Percentiles rank a stretch among this genome's conserved stretches.
These are phyloP conservation scores for Miniopterus natalensis DNA, from an alignment of 2,113 vertebrate species.

Conservation along the genomic window DNA sequence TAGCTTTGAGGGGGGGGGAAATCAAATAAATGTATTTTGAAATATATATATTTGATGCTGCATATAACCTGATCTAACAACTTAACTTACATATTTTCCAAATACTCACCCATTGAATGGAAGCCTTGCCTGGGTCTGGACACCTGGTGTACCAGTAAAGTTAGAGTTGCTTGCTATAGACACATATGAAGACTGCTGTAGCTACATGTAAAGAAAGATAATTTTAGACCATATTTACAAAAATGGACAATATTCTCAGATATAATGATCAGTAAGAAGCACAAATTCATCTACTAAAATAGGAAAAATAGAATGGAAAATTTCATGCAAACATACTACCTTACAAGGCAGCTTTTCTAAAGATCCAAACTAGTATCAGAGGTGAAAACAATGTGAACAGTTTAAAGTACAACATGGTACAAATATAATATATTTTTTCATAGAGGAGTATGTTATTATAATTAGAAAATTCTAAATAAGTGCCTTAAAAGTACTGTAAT, in stretches of 20 bases:
- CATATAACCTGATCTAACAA: slow-evolving; percentile 12
- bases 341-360: neutral
- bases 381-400: neutral
- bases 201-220: slow-evolving; percentile 83
- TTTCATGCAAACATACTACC: neutral
- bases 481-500: neutral
- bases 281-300: neutral
- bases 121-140: slow-evolving; percentile 96
- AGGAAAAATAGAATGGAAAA: neutral
- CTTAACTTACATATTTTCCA: neutral
- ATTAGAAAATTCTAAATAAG: slow-evolving; percentile 9
- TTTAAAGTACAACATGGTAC: neutral
- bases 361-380: neutral
- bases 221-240: slow-evolving; percentile 47
- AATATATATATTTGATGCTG: slow-evolving; percentile 35
- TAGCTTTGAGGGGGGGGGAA: neutral
- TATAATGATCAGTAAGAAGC: neutral
- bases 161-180: slow-evolving; percentile 95
- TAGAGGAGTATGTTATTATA: neutral
- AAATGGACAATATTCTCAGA: neutral
- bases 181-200: slow-evolving; percentile 95
- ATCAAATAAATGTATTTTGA: slow-evolving; percentile 9
- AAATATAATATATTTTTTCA: slow-evolving; percentile 10
- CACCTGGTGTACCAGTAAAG: slow-evolving; percentile 90
- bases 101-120: slow-evolving; percentile 95